Base-by-base conservation (phyloP, 92 coral and sea anemone genomes). In the Umimayanthus kanabou region DNA sequence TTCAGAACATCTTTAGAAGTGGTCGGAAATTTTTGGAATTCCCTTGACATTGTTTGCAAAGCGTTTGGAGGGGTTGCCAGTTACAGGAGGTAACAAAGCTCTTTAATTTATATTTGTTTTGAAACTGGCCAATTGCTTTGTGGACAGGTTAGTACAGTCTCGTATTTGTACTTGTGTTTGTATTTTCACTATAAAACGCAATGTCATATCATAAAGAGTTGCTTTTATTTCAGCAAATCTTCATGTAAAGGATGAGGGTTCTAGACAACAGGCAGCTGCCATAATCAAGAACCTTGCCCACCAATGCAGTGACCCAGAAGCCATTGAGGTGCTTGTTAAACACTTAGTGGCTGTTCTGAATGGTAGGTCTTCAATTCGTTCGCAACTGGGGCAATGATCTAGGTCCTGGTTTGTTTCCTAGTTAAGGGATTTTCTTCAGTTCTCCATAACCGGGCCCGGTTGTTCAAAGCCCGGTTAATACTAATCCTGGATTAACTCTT, bases 241-340 rank as follows among this genome's bases (percentile, higher is more conserved):
- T 43, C 92, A 94, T 45, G 94, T 96, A 33, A 97, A 97, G 85
- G 98, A 97, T 57, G 99, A 97, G 25, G 53, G 84, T 25, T 96
- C 94, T 78, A 88, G 94, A 65, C 90, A 94, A 83, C 96, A 93
- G 90, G 96, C 98, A 33, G 84, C 88, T 0, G 40, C 75, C 33
- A 82, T 96, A 57, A 28, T 97, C 39, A 89, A 92, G 86, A 91
- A 94, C 26, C 88, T 97, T 50, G 94, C 98, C 33, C 93, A 92
- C 84, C 99, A 95, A 57, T 97, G 99, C 81, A 93, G 99, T 90
- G 98, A 97, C 79, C 96, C 98, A 47, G 93, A 85, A 61, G 95
- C 94, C 29, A 25, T 97, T 66, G 93, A 93, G 71, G 98, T 94
- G 28, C 93, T 97, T 11, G 53, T 97, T 23, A 90, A 92, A 40